Percentiles rank a stretch among this genome's conserved stretches.
phyloP scores from a whole-genome alignment of 1,140 invertebrate species.

The Geopemphigus sp. region DNA sequence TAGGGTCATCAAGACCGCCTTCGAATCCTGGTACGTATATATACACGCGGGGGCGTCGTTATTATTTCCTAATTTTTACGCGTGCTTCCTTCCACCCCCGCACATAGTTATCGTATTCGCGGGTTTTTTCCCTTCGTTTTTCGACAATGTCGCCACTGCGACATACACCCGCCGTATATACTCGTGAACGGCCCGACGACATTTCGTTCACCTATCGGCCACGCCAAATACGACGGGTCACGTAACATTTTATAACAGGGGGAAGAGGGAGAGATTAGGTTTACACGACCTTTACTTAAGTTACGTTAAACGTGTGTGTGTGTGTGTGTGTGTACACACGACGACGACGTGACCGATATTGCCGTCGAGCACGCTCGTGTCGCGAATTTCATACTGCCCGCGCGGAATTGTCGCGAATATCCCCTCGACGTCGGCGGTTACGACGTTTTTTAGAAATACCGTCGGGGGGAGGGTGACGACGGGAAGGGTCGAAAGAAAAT shows the following conservation, averaged over 20 bases:
- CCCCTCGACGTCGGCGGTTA: too few relatives aligned
- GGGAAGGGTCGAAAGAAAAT: background rate
- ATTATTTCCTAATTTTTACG: too few relatives aligned
- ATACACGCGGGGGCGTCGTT: too few relatives aligned
- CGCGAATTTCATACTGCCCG: background rate
- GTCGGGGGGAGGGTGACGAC: background rate
- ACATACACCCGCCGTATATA: too few relatives aligned
- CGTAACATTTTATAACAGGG: too few relatives aligned
- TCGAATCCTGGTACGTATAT: background rate
- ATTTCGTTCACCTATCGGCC: background rate
- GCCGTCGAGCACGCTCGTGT: background rate
- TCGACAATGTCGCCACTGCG: too few relatives aligned
- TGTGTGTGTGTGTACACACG: background rate
- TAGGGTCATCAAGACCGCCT: conserved; percentile 26
- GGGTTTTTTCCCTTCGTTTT: too few relatives aligned
- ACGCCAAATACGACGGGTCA: background rate
- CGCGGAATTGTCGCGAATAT: background rate
- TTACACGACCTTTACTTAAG: too few relatives aligned
- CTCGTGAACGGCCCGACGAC: background rate
- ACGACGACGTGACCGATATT: background rate
- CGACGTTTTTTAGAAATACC: background rate
- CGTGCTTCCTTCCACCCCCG: too few relatives aligned
- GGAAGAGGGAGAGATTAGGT: too few relatives aligned
- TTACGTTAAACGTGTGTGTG: too few relatives aligned
- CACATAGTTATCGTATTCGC: too few relatives aligned